These are phyloP conservation scores for Nemotelus pantherinus DNA, from an alignment of 2,888 invertebrate genomes.

Conservation along the genomic window DNA sequence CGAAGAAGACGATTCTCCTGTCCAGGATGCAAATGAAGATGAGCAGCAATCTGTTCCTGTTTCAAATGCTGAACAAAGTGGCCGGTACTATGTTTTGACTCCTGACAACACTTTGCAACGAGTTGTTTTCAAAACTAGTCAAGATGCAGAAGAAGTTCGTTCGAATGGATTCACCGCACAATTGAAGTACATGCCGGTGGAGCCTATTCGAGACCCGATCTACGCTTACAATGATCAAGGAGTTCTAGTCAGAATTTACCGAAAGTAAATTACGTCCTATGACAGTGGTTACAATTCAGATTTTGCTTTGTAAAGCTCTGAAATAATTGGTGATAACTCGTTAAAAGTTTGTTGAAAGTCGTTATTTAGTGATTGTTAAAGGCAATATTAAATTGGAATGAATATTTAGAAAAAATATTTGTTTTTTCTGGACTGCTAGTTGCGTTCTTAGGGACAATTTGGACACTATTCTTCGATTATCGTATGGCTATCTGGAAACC, in stretches of 20 bases:
- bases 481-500: no score
- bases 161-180: constrained; percentile 62
- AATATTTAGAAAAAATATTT: no score
- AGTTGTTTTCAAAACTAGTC: constrained; percentile 60
- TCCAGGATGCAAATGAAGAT: constrained; percentile 43
- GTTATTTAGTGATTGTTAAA: background rate
- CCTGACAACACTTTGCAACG: constrained; percentile 62
- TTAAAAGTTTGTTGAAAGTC: background rate
- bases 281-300: background rate
- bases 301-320: background rate
- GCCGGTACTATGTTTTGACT: constrained; percentile 63
- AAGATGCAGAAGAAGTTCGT: constrained; percentile 57
- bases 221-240: constrained; percentile 62
- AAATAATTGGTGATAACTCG: background rate
- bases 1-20: constrained; percentile 36
- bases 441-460: no score
- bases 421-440: no score
- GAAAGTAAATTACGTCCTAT: constrained; percentile 51
- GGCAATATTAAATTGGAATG: no score
- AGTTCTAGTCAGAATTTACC: constrained; percentile 61
- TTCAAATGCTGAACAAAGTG: constrained; percentile 55
- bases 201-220: constrained; percentile 62
- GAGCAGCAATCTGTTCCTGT: constrained; percentile 53
- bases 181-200: constrained; percentile 62
- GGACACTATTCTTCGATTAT: no score